Conservation (phyloP, 2,797 vertebrate genomes). For the Thamnophis elegans region DNA sequence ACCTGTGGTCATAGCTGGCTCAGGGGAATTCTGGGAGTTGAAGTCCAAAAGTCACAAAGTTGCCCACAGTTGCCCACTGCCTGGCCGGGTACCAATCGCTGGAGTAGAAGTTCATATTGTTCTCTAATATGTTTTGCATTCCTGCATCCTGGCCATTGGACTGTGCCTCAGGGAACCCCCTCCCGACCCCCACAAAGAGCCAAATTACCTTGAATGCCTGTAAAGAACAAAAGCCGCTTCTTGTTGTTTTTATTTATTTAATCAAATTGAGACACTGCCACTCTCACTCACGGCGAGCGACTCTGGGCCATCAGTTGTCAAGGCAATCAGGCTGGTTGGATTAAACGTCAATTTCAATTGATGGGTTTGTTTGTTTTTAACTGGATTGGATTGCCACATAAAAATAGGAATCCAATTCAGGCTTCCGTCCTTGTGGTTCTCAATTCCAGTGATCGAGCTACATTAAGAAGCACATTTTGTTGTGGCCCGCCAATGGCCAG, state of each 20-base stretch:
- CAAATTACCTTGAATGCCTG: not conserved
- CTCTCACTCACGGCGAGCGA: not conserved
- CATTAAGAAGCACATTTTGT: too few species aligned
- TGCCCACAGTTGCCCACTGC: too few species aligned
- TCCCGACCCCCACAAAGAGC: not conserved
- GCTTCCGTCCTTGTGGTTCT: not conserved
- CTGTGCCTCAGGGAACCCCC: not conserved
- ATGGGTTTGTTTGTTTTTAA: not conserved
- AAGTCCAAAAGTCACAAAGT: too few species aligned
- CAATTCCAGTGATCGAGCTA: not conserved
- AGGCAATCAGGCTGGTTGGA: not conserved
- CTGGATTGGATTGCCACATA: not conserved
- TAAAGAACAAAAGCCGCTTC: not conserved
- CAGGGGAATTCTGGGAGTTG: too few species aligned
- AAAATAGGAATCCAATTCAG: not conserved
- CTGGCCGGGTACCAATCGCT: not conserved
- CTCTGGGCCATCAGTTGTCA: not conserved
- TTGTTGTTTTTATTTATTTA: not conserved
- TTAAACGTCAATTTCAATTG: not conserved
- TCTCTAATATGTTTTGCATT: not conserved
- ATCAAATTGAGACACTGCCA: not conserved
- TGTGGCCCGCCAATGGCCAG: too few species aligned
- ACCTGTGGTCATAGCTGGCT: too few species aligned
- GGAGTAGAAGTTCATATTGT: not conserved
- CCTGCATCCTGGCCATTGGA: not conserved